phyloP scores from a whole-genome alignment of 2,113 vertebrate genomes.

The Laticauda laticaudata region DNA sequence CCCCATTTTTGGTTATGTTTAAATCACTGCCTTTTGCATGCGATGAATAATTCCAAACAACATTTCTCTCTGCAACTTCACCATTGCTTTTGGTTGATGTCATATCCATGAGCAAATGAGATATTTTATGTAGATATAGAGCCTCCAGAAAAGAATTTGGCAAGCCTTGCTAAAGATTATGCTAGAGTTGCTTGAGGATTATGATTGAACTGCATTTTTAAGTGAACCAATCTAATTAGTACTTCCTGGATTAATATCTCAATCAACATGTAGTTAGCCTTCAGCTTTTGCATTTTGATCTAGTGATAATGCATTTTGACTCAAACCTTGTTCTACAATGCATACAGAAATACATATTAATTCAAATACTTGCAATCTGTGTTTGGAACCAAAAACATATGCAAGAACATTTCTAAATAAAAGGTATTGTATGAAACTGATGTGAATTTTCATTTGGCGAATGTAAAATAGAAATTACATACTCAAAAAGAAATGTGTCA shows the following conservation, averaged over 20 bases:
- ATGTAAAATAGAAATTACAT: background rate
- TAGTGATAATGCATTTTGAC: background rate
- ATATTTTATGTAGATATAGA: conserved; percentile 7
- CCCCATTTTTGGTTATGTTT: conserved; percentile 51
- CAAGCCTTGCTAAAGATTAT: background rate
- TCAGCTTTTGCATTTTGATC: background rate
- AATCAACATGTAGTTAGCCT: background rate
- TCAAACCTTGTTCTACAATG: background rate
- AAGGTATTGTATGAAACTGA: background rate
- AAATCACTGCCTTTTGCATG: background rate
- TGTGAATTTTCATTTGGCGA: background rate
- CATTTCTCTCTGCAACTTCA: conserved; percentile 13
- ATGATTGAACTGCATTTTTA: background rate
- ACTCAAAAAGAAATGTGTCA: background rate
- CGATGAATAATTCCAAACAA: conserved; percentile 34
- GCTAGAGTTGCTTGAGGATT: background rate
- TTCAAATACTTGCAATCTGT: background rate
- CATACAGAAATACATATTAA: background rate
- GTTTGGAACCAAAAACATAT: background rate
- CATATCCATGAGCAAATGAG: background rate
- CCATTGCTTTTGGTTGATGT: conserved; percentile 21
- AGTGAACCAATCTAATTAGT: background rate
- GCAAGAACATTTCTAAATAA: background rate
- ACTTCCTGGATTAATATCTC: background rate
- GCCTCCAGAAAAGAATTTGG: background rate